Percentiles rank a stretch among this genome's conserved stretches.
phyloP scores from a whole-genome alignment of 2,797 vertebrate species.

The Pangasius larnaudii region DNA sequence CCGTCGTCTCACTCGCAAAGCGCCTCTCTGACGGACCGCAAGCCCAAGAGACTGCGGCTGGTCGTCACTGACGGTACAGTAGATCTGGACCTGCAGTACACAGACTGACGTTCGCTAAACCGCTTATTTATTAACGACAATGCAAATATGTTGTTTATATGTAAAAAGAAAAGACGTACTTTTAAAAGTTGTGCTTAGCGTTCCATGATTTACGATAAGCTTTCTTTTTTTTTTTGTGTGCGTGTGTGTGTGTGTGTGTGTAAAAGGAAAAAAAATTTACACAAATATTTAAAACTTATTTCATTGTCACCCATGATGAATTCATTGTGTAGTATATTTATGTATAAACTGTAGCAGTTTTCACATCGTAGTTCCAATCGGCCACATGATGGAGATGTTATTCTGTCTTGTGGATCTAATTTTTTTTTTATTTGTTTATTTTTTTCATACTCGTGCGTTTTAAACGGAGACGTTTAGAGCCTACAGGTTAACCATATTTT shows the following conservation, averaged over 20 bases:
- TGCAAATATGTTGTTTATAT: conserved; percentile 45
- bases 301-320: conserved; percentile 41
- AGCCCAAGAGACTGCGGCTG: conserved; percentile 88
- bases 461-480: neutral
- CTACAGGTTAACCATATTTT: neutral
- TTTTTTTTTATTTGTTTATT: neutral
- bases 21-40: conserved; percentile 67
- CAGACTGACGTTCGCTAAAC: conserved; percentile 66
- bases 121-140: conserved; percentile 55
- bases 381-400: conserved; percentile 52
- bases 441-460: conserved; percentile 7
- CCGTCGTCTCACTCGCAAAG: conserved; percentile 73
- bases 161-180: conserved; percentile 30
- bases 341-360: conserved; percentile 48
- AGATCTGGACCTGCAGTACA: conserved; percentile 86
- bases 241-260: too few species aligned
- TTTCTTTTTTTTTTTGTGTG: conserved; percentile 24
- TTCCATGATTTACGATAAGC: conserved; percentile 28
- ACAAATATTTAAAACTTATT: conserved; percentile 42
- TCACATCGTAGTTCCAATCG: conserved; percentile 34
- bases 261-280: neutral
- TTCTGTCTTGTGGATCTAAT: conserved; percentile 25
- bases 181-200: conserved; percentile 45
- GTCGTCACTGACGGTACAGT: conserved; percentile 90
- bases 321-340: conserved; percentile 46